Conservation (phyloP, 2,797 vertebrate species). For the Hemibagrus guttatus region DNA sequence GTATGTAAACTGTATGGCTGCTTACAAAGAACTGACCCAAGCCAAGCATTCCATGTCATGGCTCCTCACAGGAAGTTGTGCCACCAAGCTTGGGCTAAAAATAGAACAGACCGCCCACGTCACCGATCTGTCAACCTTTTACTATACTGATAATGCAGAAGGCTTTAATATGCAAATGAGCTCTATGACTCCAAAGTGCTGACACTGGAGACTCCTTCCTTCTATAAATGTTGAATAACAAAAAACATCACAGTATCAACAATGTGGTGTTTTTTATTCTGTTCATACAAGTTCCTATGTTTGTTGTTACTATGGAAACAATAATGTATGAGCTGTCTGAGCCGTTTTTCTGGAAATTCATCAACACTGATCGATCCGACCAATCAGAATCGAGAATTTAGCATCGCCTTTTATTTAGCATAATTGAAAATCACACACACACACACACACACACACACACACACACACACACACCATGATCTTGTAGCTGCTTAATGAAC, state of each 20-base stretch:
- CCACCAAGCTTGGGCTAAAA: too few species aligned
- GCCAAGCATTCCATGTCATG: too few species aligned
- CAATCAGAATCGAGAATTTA: background rate
- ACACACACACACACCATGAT: background rate
- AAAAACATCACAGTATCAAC: background rate
- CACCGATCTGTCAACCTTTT: too few species aligned
- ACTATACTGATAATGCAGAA: background rate
- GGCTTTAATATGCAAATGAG: background rate
- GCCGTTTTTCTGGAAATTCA: background rate
- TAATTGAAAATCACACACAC: background rate
- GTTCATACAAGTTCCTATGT: background rate
- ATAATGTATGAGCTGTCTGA: background rate
- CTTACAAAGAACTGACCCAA: too few species aligned
- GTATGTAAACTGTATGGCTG: too few species aligned
- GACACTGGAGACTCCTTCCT: background rate
- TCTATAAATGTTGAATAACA: background rate
- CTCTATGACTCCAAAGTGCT: background rate
- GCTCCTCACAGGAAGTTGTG: too few species aligned
- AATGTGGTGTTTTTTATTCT: background rate
- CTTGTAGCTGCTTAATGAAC: background rate
- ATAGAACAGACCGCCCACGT: too few species aligned
- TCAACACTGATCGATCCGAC: background rate
- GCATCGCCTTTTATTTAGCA: background rate
- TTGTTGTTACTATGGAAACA: background rate
- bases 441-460: background rate